Base-by-base conservation (phyloP, 2,113 vertebrate species). In the Monarcha castaneiventris region DNA sequence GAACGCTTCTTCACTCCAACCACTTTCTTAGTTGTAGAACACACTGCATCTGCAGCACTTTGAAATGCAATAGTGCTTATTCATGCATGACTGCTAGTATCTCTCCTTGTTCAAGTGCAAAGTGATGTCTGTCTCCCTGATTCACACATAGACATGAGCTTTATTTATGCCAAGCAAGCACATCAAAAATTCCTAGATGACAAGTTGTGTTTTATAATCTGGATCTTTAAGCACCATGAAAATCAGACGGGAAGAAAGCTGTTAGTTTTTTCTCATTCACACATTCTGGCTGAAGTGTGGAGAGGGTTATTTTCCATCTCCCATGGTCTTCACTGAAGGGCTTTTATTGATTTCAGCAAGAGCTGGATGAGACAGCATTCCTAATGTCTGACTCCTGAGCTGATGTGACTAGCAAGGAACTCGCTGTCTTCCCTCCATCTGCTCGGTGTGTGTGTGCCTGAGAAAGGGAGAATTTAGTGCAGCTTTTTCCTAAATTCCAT, bases 151-250 rank as follows among this genome's bases (percentile, higher is more conserved):
- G 79, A 44, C 5, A 0, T 82, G 78, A 94, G 68, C 67, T 93
- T 83, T 81, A 51, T 94, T 96, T 92, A 77, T 89, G 72, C 93
- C 91, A 87, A 93, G 75, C 35, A 75, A 94, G 66, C 71, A 74
- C 82, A 95, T 80, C 11, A 79, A 55, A 94, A 96, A 62, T 39
- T 89, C 90, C 25, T 49, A 78, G 48, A 78, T 75, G 76, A 93
- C 48, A 59, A 96, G 63, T 20, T 85, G 33, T 92, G 35, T 67
- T 77, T 93, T 68, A 30, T 84, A 85, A 79, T 91, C 88, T 58
- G 89, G 64, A 81, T 91, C 26, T 92, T 76, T 84, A 76, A 39
- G n/a, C 14, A 3, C 66, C 56, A 39, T 67, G 86, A 64, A 96
- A 96, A 96, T 86, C 58, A 64, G 72, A 85, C 33, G 49, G 49